Evolutionary conservation across 2,113 vertebrate genomes (phyloP).

Genomic region (Oenanthe oenanthe): DNA sequence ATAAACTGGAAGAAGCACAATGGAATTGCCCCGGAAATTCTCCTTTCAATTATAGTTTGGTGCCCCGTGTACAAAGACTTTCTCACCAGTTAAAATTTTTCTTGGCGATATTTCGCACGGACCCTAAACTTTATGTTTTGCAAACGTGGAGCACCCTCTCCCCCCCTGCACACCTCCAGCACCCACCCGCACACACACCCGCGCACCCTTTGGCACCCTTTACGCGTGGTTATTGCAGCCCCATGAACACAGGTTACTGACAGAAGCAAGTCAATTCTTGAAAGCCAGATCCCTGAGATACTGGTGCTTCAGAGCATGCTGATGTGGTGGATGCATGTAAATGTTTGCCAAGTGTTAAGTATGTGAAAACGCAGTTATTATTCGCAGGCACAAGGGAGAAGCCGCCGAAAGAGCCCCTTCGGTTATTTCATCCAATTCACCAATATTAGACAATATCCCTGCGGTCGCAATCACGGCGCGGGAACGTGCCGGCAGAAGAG

Average conservation of each 20-base stretch:
- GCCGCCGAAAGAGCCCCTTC: background rate
- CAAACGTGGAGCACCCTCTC: background rate
- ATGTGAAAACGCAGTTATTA: background rate
- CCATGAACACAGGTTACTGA: background rate
- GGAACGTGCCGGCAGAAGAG: background rate
- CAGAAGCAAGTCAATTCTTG: background rate
- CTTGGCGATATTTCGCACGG: constrained; percentile 54
- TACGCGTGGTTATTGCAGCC: background rate
- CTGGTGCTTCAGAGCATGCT: background rate
- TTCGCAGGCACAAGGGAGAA: background rate
- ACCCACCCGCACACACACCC: background rate
- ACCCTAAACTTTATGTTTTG: constrained; percentile 55
- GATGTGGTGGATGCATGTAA: background rate
- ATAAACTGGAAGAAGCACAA: constrained; percentile 83
- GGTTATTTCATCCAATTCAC: background rate
- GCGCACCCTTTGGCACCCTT: background rate
- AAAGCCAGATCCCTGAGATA: background rate
- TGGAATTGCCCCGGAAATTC: constrained; percentile 85
- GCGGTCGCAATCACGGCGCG: background rate
- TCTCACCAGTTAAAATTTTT: constrained; percentile 71
- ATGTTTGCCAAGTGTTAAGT: constrained; percentile 16
- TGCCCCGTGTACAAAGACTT: constrained; percentile 78
- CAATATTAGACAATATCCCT: background rate
- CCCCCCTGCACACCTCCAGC: background rate
- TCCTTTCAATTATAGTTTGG: constrained; percentile 80